A percentile compares a stretch with the other conserved stretches of the same genome.
Evolutionary conservation across 2,113 vertebrate genomes (phyloP).

Genomic region (Tachysurus vachellii): DNA sequence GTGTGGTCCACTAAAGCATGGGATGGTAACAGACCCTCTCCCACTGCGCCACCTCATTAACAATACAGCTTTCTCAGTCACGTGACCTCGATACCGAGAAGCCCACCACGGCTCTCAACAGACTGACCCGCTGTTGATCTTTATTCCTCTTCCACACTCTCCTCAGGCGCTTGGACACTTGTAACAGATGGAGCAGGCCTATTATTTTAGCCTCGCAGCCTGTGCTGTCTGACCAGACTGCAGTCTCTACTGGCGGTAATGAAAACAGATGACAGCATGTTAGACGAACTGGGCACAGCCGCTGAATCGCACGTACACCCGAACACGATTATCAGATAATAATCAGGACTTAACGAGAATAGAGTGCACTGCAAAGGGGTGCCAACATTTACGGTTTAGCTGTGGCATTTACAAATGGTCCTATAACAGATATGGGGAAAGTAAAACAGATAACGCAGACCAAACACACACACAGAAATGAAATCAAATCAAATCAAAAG

Average conservation of each 20-base stretch:
- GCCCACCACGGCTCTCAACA: slow-evolving; percentile 29
- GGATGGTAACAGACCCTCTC: neutral
- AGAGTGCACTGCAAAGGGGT: neutral
- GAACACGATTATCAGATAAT: neutral
- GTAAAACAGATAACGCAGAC: neutral
- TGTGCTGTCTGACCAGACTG: slow-evolving; percentile 53
- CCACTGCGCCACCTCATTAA: slow-evolving; percentile 38
- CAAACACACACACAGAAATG: neutral
- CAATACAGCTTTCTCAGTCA: slow-evolving; percentile 27
- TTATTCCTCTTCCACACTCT: slow-evolving; percentile 38
- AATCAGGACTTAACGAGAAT: slow-evolving; percentile 13
- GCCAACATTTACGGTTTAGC: neutral
- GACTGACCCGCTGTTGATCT: slow-evolving; percentile 41
- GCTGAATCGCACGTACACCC: slow-evolving; percentile 57
- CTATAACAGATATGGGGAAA: neutral
- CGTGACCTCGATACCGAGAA: slow-evolving; percentile 28
- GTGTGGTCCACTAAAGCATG: neutral
- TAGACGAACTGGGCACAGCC: slow-evolving; percentile 53
- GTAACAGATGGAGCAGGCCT: slow-evolving; percentile 63
- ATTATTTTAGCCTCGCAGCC: slow-evolving; percentile 57
- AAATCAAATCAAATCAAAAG: too few relatives aligned
- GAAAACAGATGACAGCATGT: slow-evolving; percentile 61
- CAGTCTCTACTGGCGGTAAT: slow-evolving; percentile 57
- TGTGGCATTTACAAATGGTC: neutral
- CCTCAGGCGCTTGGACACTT: slow-evolving; percentile 34